Conservation (phyloP, 2,888 invertebrate species). For the Selenia dentaria region DNA sequence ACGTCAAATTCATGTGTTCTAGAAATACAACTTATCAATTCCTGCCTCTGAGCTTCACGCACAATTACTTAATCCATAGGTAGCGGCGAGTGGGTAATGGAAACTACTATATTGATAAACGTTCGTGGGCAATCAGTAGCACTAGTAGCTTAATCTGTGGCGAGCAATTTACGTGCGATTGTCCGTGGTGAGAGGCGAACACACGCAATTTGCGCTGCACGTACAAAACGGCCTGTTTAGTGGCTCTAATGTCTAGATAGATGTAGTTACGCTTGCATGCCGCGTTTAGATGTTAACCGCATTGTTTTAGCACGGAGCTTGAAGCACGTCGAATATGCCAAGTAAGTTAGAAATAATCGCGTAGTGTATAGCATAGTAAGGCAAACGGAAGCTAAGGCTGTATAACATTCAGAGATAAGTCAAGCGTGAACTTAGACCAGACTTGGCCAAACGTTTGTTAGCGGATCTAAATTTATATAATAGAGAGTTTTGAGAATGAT, state of each 20-base stretch:
- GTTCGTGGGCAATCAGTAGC: slow-evolving; percentile 72
- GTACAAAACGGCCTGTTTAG: slow-evolving; percentile 63
- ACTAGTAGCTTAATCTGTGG: slow-evolving; percentile 55
- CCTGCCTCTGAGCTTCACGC: slow-evolving; percentile 12
- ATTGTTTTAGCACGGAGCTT: slow-evolving; percentile 2
- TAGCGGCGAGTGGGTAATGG: slow-evolving; percentile 43
- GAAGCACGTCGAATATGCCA: not conserved
- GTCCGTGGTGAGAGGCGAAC: slow-evolving; percentile 73
- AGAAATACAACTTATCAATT: no score
- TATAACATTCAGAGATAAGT: no score
- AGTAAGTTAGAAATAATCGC: not conserved
- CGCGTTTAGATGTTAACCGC: slow-evolving; percentile 6
- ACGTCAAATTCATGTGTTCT: no score
- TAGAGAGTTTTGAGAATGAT: no score
- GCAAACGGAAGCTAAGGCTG: no score
- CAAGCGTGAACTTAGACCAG: no score
- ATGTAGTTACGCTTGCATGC: slow-evolving; percentile 3
- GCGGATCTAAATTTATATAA: no score
- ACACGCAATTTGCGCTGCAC: slow-evolving; percentile 69
- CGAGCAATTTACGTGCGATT: slow-evolving; percentile 78
- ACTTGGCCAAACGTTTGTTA: no score
- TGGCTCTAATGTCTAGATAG: slow-evolving; percentile 38
- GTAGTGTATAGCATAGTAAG: no score
- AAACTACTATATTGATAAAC: slow-evolving; percentile 79
- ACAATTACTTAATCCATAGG: slow-evolving; percentile 48